Conservation (phyloP, 2,888 invertebrate species). For the Drosophila antonietae region DNA sequence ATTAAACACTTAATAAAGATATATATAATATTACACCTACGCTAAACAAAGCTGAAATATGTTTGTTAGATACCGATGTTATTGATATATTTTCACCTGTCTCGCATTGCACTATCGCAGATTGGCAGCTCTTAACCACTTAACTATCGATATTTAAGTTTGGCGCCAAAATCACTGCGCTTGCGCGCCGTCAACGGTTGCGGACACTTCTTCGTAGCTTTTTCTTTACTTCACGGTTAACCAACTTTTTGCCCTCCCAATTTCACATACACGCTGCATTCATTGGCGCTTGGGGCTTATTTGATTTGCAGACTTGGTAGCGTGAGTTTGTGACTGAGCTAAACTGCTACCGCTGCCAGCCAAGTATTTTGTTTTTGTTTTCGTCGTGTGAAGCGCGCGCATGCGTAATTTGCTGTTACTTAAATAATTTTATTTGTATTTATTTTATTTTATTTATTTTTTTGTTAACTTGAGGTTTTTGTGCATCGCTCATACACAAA, state of each 20-base stretch:
- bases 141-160: not conserved
- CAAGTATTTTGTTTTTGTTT: conserved; percentile 14
- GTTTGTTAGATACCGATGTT: too few species aligned
- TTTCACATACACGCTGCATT: conserved; percentile 49
- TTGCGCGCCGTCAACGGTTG: conserved; percentile 32
- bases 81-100: not conserved
- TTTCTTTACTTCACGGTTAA: conserved; percentile 47
- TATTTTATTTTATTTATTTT: too few species aligned
- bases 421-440: conserved; percentile 31
- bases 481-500: conserved; percentile 14
- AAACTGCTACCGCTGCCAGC: conserved; percentile 26
- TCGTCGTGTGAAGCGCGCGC: conserved; percentile 59
- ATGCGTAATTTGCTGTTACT: conserved; percentile 52
- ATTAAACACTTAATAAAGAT: not conserved
- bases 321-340: conserved; percentile 65
- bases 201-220: conserved; percentile 17
- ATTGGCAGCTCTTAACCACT: conserved; percentile 30
- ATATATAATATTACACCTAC: not conserved
- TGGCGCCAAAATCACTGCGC: conserved; percentile 35
- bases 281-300: conserved; percentile 59
- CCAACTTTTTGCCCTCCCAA: conserved; percentile 58
- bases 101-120: not conserved
- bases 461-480: conserved; percentile 58
- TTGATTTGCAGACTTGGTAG: conserved; percentile 74
- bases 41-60: not conserved